Evolutionary conservation across 23 tunicate genomes (phyloP), one percentile per base, ranked within the genome.

Genomic region (Oikopleura dioica): DNA sequence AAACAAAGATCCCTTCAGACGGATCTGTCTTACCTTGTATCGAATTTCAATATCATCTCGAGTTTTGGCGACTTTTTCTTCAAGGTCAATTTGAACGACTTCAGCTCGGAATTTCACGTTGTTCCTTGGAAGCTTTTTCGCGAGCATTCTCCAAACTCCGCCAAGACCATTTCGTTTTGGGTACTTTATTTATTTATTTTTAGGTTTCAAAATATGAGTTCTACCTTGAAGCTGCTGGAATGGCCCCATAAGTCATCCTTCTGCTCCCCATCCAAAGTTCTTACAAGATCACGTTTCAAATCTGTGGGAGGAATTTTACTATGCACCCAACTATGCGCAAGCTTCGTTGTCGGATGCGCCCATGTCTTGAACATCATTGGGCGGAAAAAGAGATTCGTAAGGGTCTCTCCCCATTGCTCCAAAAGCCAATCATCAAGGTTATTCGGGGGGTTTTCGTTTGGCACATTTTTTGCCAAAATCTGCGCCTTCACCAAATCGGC

Each of bases 291-390:
- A 28, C 77, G 83, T 1, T 82, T 84, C n/a, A 86, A 29, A 0
- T 55, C 69, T 0, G 82, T 36, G 9, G 86, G 87, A 5, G 92
- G 84, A 23, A 91, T 85, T 79, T 82, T 91, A 37, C n/a, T 24
- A 1, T 75, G 36, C 2, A 76, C 81, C 97, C 97, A 91, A 37
- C 78, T 76, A 31, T 36, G 75, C 0, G 78, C 35, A 26, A 86
- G 79, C 51, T 86, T 94, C 4, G 80, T 82, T 29, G 99, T 83
- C 26, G 99, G 99, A 38, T 81, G 87, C 0, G 99, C 99, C 82
- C 84, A 86, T 35, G 86, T 37, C 50, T 94, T 94, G 78, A 78
- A 94, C 35, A 94, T 83, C 59, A 86, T 86, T 12, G 99, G 99
- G 1, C 99, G 95, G 59, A 94, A 94, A 38, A 86, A 83, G 24